Percentiles rank a stretch among this genome's conserved stretches.
phyloP scores from a whole-genome alignment of 1,140 invertebrate genomes.

The Pachyrhynchus sulphureomaculatus region DNA sequence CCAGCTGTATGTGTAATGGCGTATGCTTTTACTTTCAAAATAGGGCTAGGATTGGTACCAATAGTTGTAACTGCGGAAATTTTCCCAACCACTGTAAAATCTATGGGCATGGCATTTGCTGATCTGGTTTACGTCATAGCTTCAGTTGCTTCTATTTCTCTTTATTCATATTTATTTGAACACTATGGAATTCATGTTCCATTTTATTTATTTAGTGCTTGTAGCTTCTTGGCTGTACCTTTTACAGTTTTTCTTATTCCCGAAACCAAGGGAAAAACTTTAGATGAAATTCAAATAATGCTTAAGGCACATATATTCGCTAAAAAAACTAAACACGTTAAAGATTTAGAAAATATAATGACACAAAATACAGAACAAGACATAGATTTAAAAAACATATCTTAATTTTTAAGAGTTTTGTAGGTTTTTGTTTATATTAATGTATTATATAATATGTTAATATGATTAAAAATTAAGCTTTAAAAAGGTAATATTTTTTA shows the following conservation, averaged over 20 bases:
- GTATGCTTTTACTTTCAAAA: slow-evolving; percentile 39
- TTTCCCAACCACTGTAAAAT: slow-evolving; percentile 65
- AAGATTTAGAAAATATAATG: too few species aligned
- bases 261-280: slow-evolving; percentile 75
- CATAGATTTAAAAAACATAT: too few species aligned
- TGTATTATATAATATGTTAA: too few species aligned
- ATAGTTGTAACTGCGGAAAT: slow-evolving; percentile 71
- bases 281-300: slow-evolving; percentile 67
- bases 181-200: slow-evolving; percentile 55
- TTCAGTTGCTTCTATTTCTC: slow-evolving; percentile 68
- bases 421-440: too few species aligned
- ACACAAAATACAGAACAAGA: too few species aligned
- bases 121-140: slow-evolving; percentile 41
- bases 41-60: slow-evolving; percentile 58
- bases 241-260: slow-evolving; percentile 66
- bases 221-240: slow-evolving; percentile 59
- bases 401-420: too few species aligned
- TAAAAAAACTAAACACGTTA: too few species aligned
- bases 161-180: slow-evolving; percentile 57
- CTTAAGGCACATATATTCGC: too few species aligned
- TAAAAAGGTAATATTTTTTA: too few species aligned
- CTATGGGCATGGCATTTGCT: slow-evolving; percentile 43
- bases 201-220: slow-evolving; percentile 68
- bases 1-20: slow-evolving; percentile 36
- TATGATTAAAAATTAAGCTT: too few species aligned